Conservation (phyloP, 2,797 vertebrate species). For the Sphenopsis melanotis region DNA sequence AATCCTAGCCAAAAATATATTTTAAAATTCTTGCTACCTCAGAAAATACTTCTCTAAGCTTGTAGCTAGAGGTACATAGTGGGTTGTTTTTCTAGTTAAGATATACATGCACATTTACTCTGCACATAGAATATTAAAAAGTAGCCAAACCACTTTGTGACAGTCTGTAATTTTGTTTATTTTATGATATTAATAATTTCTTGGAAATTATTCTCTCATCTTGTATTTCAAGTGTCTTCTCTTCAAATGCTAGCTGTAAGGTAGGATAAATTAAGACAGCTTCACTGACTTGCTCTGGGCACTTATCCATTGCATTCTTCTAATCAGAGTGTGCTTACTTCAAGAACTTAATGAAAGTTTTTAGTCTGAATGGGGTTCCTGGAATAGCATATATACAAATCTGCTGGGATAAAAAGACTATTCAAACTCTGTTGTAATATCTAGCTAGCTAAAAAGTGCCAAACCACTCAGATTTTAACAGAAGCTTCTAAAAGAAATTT, state of each 20-base stretch:
- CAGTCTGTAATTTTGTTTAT: not conserved
- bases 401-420: not conserved
- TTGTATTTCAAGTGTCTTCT: not conserved
- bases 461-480: not conserved
- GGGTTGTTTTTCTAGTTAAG: not conserved
- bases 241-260: not conserved
- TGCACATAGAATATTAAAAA: not conserved
- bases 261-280: not conserved
- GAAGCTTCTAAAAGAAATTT: slow-evolving; percentile 2
- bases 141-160: not conserved
- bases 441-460: not conserved
- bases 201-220: not conserved
- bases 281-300: not conserved
- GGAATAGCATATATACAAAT: not conserved
- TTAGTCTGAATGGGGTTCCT: not conserved
- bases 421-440: not conserved
- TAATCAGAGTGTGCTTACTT: not conserved
- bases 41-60: not conserved
- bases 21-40: not conserved
- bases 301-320: not conserved
- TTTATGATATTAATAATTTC: not conserved
- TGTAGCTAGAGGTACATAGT: not conserved
- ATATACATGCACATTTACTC: not conserved
- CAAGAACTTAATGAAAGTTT: not conserved
- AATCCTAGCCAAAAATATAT: not conserved